Percentiles rank a stretch among this genome's conserved stretches.
These are phyloP conservation scores for Siderastrea radians DNA, from an alignment of 92 coral and sea anemone species.

Conservation along the genomic window DNA sequence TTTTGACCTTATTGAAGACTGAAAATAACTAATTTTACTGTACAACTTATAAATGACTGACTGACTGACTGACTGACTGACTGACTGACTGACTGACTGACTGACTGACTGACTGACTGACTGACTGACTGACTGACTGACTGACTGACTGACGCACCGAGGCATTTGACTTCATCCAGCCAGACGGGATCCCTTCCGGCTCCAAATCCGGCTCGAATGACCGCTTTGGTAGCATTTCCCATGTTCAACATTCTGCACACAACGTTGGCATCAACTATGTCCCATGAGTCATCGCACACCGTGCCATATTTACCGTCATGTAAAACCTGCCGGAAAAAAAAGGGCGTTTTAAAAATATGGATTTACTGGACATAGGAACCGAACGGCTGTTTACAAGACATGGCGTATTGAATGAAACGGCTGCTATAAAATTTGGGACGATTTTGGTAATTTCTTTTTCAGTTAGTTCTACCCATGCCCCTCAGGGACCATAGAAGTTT, in stretches of 20 bases:
- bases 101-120: background rate
- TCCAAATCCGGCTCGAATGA: conserved; percentile 65
- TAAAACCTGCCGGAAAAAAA: conserved; percentile 40
- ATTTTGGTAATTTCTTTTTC: too few relatives aligned
- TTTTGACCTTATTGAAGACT: background rate
- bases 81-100: background rate
- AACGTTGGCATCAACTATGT: conserved; percentile 68
- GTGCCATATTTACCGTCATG: conserved; percentile 78
- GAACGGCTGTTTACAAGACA: too few relatives aligned
- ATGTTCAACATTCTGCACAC: conserved; percentile 81
- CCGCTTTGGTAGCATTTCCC: conserved; percentile 74
- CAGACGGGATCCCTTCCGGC: conserved; percentile 62
- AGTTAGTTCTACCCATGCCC: too few relatives aligned
- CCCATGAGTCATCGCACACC: conserved; percentile 87
- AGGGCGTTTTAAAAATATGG: too few relatives aligned
- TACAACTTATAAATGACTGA: background rate
- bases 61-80: background rate
- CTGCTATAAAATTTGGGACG: too few relatives aligned
- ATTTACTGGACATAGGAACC: too few relatives aligned
- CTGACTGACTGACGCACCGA: conserved; percentile 34
- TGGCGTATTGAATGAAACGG: too few relatives aligned
- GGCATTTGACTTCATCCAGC: conserved; percentile 83
- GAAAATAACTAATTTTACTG: background rate
- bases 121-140: background rate
- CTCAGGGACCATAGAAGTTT: too few relatives aligned